Evolutionary conservation across 2,888 invertebrate species (phyloP).

Genomic region (Catotricha subobsoleta): DNA sequence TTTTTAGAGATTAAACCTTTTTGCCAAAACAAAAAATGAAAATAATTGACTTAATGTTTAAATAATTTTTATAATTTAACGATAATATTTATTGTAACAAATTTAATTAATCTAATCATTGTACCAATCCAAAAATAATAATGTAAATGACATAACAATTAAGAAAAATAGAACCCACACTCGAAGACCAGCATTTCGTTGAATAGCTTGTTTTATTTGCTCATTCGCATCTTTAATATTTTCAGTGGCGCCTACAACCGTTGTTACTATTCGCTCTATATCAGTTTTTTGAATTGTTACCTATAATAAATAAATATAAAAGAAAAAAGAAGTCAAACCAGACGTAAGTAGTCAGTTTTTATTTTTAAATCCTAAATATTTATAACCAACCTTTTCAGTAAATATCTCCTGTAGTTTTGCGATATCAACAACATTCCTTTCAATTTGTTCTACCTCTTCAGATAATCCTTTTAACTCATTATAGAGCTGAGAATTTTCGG

Average conservation of each 20-base stretch:
- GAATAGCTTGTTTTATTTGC: slow-evolving; percentile 91
- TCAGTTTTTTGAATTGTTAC: slow-evolving; percentile 86
- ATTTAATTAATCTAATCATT: slow-evolving; percentile 55
- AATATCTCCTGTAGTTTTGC: slow-evolving; percentile 90
- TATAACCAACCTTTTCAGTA: slow-evolving; percentile 57
- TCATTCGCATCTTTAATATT: slow-evolving; percentile 94
- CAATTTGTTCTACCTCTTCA: slow-evolving; percentile 80
- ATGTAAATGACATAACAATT: slow-evolving; percentile 85
- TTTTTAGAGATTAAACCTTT: no score
- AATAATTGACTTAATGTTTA: no score
- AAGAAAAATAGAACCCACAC: slow-evolving; percentile 92
- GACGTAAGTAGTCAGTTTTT: neutral
- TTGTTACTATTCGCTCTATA: slow-evolving; percentile 74
- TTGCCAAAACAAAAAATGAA: no score
- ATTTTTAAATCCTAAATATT: neutral
- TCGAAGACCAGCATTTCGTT: slow-evolving; percentile 86
- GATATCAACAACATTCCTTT: slow-evolving; percentile 86
- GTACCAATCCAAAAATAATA: slow-evolving; percentile 97
- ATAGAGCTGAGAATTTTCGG: slow-evolving; percentile 73
- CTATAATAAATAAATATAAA: slow-evolving; percentile 22
- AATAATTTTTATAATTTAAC: no score
- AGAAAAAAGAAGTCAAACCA: slow-evolving; percentile 1
- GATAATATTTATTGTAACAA: no score
- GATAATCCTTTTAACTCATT: slow-evolving; percentile 75
- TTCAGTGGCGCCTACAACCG: slow-evolving; percentile 81